Base-by-base conservation (phyloP, 2,888 invertebrate species). In the Apodemia hepburni region DNA sequence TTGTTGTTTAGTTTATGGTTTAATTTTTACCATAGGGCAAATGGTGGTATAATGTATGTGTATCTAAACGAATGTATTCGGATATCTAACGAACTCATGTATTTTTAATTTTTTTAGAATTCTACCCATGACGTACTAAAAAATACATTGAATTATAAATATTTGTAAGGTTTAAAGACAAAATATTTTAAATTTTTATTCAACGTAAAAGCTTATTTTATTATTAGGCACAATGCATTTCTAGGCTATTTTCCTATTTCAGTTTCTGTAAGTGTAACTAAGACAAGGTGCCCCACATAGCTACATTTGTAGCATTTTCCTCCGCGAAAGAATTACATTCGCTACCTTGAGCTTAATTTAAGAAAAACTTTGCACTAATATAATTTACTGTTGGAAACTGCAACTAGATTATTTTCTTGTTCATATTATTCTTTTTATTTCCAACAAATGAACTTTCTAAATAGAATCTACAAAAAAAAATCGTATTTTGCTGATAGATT, bases 311-410 rank as follows among this genome's bases (percentile, higher is more conserved):
- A 51, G 22, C 12, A 51, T 51, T 51, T 51, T 51, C 51, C 22
- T 22, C 51, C 11, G 18, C 22, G 22, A 9, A 22, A 51, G 22
- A 51, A 51, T 51, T 51, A 51, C 18, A 51, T 51, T 27, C 27
- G 15, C 27, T 51, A 27, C 51, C 51, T 51, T 51, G 51, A 51
- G 51, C 51, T 51, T 51, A 22, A 51, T 51, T 51, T 9, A 51
- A 51, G 51, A 51, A 51, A 54, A 54, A 54, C 54, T 27, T 54
- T 54, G 54, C 54, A 54, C 12, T 22, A 54, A 54, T 27, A 7
- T 54, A 22, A 27, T 27, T 54, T 15, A 6, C 5, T 12, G 11
- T 15, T 11, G 11, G 11, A 7, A 54, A 54, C 11, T 54, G 54
- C 27, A 54, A 27, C 22, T 11, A 9, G 9, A 9, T 54, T 27